Evolutionary conservation across 2,113 vertebrate species (phyloP), one percentile per base, ranked within the genome.

Genomic region (Charadrius vociferus): DNA sequence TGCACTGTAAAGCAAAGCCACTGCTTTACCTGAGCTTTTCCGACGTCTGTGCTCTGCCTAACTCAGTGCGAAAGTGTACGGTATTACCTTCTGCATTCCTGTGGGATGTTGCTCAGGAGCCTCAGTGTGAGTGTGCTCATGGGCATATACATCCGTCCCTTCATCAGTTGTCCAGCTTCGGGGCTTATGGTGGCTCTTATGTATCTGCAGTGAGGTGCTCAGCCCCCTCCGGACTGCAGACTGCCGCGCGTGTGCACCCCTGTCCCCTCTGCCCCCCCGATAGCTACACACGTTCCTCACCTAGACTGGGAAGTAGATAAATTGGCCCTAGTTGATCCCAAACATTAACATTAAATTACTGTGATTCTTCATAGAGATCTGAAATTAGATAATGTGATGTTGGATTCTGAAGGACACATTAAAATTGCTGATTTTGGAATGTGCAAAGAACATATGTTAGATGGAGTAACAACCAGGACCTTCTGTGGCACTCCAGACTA

Each of bases 401-500:
- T 99, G 98, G 99, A 99, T 91, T 98, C 97, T 3, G 99, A 99
- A 97, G 99, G 99, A 49, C 99, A 99, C 96, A 99, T 99, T 83
- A 99, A 99, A 98, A 99, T 99, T 22, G 99, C 99, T 30, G 99
- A 99, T 97, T 99, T 99, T 52, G 99, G 99, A 80, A 99, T 99
- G 99, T 99, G 99, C 95, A 99, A 99, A 96, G 99, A 99, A 29
- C 99, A 99, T 91, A 99, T 99, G 98, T n/a, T 82, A 27, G 98
- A 99, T 1, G 99, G 98, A 30, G 99, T 99, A 87, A 98, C 97
- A 12, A 99, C 99, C 4, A 98, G 99, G 95, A 99, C 99, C 81
- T 99, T 99, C 98, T 99, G 99, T 32, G 99, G 99, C 79, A 99
- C 99, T 80, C 99, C 99, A 4, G 99, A 99, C 98, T 99, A 99